Evolutionary conservation across 2,797 vertebrate species (phyloP), one percentile per base, ranked within the genome.

Genomic region (Lithobates pipiens): DNA sequence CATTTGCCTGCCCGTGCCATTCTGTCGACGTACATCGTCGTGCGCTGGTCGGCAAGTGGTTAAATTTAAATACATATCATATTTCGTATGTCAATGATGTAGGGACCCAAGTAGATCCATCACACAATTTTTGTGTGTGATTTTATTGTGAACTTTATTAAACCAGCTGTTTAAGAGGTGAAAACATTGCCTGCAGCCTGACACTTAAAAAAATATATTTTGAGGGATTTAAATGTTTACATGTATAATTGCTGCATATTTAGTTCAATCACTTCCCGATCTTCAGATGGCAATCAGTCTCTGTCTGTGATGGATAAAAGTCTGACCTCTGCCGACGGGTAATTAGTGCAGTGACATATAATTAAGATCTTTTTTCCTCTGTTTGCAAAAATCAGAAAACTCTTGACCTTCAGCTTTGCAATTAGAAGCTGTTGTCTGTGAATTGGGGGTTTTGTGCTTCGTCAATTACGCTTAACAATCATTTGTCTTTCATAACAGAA

Each of bases 401-500:
- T 61, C 50, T 73, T 65, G 71, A 82, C 71, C 71, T 73, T 57
- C 69, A 63, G 13, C 50, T 32, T 39, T 15, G 27, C 71, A 73
- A 80, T 82, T 74, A 73, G 57, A 61, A 42, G 32, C 80, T 27
- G 11, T 42, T 82, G 70, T 82, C 54, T 74, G 70, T 25, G 61
- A 65, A 29, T 29, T 32, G 21, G 50, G 15, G 7, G 46, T 27
- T 25, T 61, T 72, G 6, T 72, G 34, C n/a, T 70, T 68, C 5
- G 69, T 71, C 27, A 73, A 42, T 63, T 42, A 73, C 50, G 25
- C 46, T 72, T 23, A 18, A 34, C 6, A 46, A 10, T 69, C 50
- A 54, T 54, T 54, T 54, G 50, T 54, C 50, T 54, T 54, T 54
- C 50, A 16, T 18, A 54, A 54, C 50, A 54, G 50, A 54, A 54